These are phyloP conservation scores for Pecten maximus DNA, from an alignment of 2,888 invertebrate species.

Conservation along the genomic window DNA sequence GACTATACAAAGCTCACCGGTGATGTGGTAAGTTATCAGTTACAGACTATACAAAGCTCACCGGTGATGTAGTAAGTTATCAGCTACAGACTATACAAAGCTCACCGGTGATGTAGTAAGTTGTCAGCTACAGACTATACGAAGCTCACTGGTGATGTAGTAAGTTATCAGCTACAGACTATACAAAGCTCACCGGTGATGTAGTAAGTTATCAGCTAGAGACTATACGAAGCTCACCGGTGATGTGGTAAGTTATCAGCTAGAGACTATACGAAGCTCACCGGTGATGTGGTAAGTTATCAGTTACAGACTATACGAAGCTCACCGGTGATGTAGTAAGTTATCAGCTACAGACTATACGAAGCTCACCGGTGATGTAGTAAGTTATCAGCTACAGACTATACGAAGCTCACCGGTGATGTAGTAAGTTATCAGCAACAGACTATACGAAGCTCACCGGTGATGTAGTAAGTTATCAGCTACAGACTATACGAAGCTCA, in stretches of 20 bases:
- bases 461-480: constrained; percentile 58
- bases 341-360: constrained; percentile 63
- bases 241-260: constrained; percentile 58
- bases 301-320: constrained; percentile 62
- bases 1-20: constrained; percentile 65
- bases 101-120: constrained; percentile 59
- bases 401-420: constrained; percentile 62
- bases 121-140: constrained; percentile 64
- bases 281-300: constrained; percentile 58
- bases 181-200: constrained; percentile 62
- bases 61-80: constrained; percentile 59
- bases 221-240: constrained; percentile 65
- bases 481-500: constrained; percentile 62
- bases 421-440: constrained; percentile 56
- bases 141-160: constrained; percentile 61
- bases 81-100: constrained; percentile 64
- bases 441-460: constrained; percentile 65
- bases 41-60: constrained; percentile 63
- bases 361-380: constrained; percentile 60
- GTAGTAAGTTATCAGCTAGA: constrained; percentile 55
- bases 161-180: constrained; percentile 60
- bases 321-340: constrained; percentile 58
- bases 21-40: constrained; percentile 58
- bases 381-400: constrained; percentile 61
- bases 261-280: constrained; percentile 62